phyloP scores from a whole-genome alignment of 2,888 invertebrate species.

The Calliopum simillimum region DNA sequence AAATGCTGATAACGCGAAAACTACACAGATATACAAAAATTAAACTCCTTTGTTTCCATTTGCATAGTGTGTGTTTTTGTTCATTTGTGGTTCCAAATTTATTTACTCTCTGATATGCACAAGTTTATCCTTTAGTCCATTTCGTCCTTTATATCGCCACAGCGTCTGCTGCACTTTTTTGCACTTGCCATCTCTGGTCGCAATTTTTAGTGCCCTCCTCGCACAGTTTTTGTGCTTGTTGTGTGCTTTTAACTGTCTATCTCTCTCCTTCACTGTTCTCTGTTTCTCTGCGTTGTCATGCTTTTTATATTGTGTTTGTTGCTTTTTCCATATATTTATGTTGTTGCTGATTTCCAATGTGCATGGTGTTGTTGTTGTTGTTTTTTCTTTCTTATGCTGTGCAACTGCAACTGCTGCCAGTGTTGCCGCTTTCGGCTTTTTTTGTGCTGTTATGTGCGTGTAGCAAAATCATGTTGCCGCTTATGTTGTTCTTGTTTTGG shows the following conservation, averaged over 20 bases:
- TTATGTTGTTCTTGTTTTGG: slow-evolving; percentile 12
- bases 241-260: neutral
- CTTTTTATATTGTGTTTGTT: slow-evolving; percentile 37
- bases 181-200: neutral
- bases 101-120: slow-evolving; percentile 1
- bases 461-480: slow-evolving; percentile 13
- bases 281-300: slow-evolving; percentile 37
- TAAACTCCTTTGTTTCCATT: neutral
- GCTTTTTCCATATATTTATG: slow-evolving; percentile 33
- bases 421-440: neutral
- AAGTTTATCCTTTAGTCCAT: neutral
- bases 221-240: neutral
- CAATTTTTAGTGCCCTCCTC: neutral
- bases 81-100: neutral
- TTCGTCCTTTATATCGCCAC: neutral
- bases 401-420: slow-evolving; percentile 6
- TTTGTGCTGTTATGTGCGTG: slow-evolving; percentile 24
- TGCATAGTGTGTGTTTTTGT: neutral
- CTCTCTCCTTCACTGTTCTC: slow-evolving; percentile 8
- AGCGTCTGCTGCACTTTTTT: neutral
- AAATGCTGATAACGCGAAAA: no score
- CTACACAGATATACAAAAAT: no score
- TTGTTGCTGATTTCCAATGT: slow-evolving; percentile 16
- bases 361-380: neutral
- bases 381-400: neutral